These are phyloP conservation scores for Vespertilio murinus DNA, from an alignment of 2,797 vertebrate genomes.

Conservation along the genomic window DNA sequence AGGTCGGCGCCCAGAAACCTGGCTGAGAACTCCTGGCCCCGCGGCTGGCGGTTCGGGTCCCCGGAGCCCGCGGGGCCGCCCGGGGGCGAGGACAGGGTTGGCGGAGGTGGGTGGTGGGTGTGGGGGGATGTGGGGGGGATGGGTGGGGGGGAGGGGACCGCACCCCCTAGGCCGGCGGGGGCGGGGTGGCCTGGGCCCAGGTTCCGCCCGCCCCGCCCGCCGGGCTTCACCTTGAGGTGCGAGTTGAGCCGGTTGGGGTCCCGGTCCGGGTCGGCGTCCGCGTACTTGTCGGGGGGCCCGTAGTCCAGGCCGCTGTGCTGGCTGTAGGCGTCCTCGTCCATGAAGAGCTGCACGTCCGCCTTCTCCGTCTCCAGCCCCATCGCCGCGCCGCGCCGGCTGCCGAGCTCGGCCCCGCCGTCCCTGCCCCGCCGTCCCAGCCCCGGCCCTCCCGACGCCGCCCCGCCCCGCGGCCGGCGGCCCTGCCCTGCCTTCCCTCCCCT, in stretches of 20 bases:
- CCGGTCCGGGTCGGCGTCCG: constrained; percentile 81
- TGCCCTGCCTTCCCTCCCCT: too few species aligned
- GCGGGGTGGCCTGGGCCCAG: not conserved
- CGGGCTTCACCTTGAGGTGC: constrained; percentile 89
- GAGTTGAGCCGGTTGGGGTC: constrained; percentile 89
- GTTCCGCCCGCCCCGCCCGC: not conserved
- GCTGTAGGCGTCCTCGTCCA: constrained; percentile 85
- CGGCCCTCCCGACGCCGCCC: constrained; percentile 37
- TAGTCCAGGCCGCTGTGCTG: constrained; percentile 74
- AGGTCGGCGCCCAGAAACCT: not conserved
- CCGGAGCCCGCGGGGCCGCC: too few species aligned
- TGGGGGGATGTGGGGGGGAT: too few species aligned
- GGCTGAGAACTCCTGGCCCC: not conserved
- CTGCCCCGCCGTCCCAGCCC: not conserved
- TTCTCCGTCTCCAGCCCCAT: constrained; percentile 94
- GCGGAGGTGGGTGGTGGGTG: too few species aligned
- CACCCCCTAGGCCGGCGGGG: too few species aligned
- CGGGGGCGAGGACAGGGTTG: not conserved
- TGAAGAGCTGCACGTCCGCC: constrained; percentile 89
- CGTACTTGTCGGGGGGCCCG: constrained; percentile 81
- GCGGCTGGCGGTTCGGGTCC: not conserved
- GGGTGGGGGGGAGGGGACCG: too few species aligned
- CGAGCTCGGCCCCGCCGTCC: not conserved
- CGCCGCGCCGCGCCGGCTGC: not conserved
- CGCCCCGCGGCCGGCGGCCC: not conserved